Conservation (phyloP, 1,140 invertebrate species). For the Drosophila navojoa region DNA sequence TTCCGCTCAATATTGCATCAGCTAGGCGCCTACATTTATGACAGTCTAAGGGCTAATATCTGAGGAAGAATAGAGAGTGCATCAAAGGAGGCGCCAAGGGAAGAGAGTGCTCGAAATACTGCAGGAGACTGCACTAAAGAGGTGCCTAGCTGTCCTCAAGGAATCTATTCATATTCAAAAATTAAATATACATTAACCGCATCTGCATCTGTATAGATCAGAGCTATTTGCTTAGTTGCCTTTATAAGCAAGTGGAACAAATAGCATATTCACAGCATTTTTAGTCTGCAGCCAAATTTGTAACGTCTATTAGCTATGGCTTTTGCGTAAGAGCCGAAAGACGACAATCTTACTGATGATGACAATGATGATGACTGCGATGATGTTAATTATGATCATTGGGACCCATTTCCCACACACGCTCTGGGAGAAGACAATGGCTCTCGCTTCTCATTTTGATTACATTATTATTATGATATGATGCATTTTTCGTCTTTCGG, state of each 20-base stretch:
- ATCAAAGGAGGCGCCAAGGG: not conserved
- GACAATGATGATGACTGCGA: not conserved
- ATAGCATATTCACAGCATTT: not conserved
- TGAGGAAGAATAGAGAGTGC: not conserved
- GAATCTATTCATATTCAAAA: too few species aligned
- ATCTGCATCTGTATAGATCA: too few species aligned
- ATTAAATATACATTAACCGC: too few species aligned
- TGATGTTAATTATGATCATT: conserved; percentile 25
- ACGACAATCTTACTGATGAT: not conserved
- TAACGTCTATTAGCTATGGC: conserved; percentile 28
- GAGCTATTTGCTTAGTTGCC: too few species aligned
- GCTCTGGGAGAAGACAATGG: conserved; percentile 41
- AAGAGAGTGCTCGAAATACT: too few species aligned
- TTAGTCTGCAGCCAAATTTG: conserved; percentile 26
- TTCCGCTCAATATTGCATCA: not conserved
- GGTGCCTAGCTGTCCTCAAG: too few species aligned
- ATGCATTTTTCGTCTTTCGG: conserved; percentile 30
- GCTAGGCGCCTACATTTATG: not conserved
- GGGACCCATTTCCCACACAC: conserved; percentile 41
- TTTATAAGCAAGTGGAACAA: not conserved
- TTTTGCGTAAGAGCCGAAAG: conserved; percentile 26
- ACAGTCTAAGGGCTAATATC: not conserved
- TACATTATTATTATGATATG: conserved; percentile 47
- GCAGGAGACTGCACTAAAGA: too few species aligned
- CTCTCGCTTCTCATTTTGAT: conserved; percentile 54